Base-by-base conservation (phyloP, 1,140 invertebrate species). In the Achatina immaculata region DNA sequence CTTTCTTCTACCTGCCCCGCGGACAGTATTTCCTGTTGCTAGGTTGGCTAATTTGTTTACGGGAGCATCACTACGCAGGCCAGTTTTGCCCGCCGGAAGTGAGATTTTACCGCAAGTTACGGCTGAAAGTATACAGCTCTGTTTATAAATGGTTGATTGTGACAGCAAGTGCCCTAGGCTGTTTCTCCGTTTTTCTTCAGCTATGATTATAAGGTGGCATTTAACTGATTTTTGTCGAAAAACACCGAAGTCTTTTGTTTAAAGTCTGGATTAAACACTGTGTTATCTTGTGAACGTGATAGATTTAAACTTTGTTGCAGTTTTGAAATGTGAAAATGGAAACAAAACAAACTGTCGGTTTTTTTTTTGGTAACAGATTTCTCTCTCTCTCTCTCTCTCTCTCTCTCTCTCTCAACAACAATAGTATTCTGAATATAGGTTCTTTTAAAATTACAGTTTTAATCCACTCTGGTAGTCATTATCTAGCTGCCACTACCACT, bases 21-120 rank as follows among this genome's bases (percentile, higher is more conserved):
- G 36, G 68, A 40, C 68, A 69, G 16, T 1, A 28, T 42, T 69
- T 31, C 31, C 58, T 34, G 4, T 21, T 31, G 28, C 4, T 40
- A 69, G 36, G 31, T 2, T 21, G 4, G 68, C 42, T 40, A 69
- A 69, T 42, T 69, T 69, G 68, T 69, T 69, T 69, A 69, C 42
- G 42, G 21, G 21, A 69, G 66, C 38, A 11, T 69, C n/a, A 28
- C n/a, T 3, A 21, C 21, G 68, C 36, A n/a, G 36, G 9, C 11
- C 16, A 40, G 2, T 4, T 69, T 42, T 24, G 14, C 68, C 7
- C 38, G 68, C 36, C 38, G 68, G 68, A 69, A 69, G 68, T 40
- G 68, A 69, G 2, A 21, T 42, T 4, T 38, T 21, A 69, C 68
- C 7, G 36, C 36, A 69, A 40, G 68, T 69, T 69, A 43, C 68